phyloP scores from a whole-genome alignment of 92 coral and sea anemone species.

The Muricea muricata region DNA sequence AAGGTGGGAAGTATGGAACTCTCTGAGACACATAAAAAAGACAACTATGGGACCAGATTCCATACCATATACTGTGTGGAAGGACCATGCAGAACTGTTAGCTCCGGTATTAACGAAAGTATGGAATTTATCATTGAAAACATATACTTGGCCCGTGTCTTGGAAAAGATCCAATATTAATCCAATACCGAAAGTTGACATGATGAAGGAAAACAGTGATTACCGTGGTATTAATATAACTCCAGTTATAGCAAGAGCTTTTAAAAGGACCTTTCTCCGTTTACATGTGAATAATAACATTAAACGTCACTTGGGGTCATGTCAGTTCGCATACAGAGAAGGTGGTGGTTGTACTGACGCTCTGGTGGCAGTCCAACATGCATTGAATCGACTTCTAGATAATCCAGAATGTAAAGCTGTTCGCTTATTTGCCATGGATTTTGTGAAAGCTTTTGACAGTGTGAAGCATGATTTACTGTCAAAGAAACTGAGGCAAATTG shows the following conservation, averaged over 20 bases:
- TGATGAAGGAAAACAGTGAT: constrained; percentile 43
- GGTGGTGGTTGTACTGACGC: constrained; percentile 68
- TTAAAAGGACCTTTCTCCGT: constrained; percentile 49
- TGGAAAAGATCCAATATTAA: constrained; percentile 28
- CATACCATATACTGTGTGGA: not conserved
- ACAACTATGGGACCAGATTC: not conserved
- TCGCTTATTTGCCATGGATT: constrained; percentile 68
- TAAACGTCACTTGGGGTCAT: constrained; percentile 37
- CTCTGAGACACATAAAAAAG: not conserved
- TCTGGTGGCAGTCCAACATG: constrained; percentile 53
- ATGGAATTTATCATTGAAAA: not conserved
- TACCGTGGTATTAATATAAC: constrained; percentile 63
- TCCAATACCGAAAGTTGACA: constrained; percentile 58
- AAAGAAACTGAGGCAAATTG: constrained; percentile 34
- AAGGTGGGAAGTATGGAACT: constrained; percentile 35
- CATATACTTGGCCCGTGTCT: not conserved
- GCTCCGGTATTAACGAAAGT: not conserved
- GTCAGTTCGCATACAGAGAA: constrained; percentile 68
- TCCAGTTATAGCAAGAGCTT: constrained; percentile 64
- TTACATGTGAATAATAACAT: constrained; percentile 39
- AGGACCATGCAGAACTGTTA: not conserved
- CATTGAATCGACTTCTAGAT: constrained; percentile 42
- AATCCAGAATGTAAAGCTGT: constrained; percentile 65
- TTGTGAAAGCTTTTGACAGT: constrained; percentile 66
- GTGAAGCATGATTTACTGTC: constrained; percentile 60